Conservation (phyloP, 1,140 invertebrate species). For the Acarapis woodi region DNA sequence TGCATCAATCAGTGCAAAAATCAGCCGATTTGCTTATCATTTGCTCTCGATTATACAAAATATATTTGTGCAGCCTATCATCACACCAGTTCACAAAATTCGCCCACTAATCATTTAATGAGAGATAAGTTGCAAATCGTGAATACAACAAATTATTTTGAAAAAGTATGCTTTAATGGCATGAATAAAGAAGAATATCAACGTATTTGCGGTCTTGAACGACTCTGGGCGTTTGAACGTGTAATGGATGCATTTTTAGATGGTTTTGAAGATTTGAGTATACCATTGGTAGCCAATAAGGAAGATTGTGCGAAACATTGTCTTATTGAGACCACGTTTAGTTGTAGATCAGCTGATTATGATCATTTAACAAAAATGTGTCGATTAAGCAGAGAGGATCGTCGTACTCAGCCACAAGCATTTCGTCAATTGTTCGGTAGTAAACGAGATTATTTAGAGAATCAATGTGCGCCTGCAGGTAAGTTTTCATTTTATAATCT, state of each 20-base stretch:
- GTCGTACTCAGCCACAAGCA: slow-evolving; percentile 21
- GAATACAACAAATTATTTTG: slow-evolving; percentile 19
- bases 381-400: slow-evolving; percentile 21
- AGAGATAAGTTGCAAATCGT: slow-evolving; percentile 13
- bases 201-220: slow-evolving; percentile 19
- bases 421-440: slow-evolving; percentile 18
- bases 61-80: slow-evolving; percentile 19
- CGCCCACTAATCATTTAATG: slow-evolving; percentile 14
- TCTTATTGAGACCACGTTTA: slow-evolving; percentile 19
- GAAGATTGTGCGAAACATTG: slow-evolving; percentile 23
- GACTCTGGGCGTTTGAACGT: slow-evolving; percentile 23
- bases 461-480: slow-evolving; percentile 21
- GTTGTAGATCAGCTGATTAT: slow-evolving; percentile 22
- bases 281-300: slow-evolving; percentile 18
- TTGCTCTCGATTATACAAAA: slow-evolving; percentile 20
- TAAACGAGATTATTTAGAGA: slow-evolving; percentile 23
- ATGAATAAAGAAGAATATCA: slow-evolving; percentile 16
- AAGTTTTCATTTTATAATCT: neutral
- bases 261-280: slow-evolving; percentile 21
- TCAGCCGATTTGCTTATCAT: slow-evolving; percentile 18
- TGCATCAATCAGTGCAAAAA: slow-evolving; percentile 21
- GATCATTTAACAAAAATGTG: slow-evolving; percentile 18
- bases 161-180: slow-evolving; percentile 19
- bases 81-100: slow-evolving; percentile 12
- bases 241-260: slow-evolving; percentile 21